A percentile compares a stretch with the other conserved stretches of the same genome.
Conservation (phyloP, 2,113 vertebrate species). For the Tupaia tana region DNA sequence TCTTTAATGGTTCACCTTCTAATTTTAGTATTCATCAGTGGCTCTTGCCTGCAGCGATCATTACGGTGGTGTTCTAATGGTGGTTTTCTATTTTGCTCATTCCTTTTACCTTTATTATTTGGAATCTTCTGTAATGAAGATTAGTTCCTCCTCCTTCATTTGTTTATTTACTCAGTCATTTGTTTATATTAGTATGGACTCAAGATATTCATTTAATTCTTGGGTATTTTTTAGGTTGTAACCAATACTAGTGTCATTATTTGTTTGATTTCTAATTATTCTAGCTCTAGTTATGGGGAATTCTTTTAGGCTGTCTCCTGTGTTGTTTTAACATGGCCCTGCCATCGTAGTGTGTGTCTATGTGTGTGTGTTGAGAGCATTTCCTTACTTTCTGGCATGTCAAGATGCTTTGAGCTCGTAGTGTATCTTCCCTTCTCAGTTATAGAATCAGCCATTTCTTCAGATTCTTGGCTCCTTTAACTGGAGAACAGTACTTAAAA, state of each 20-base stretch:
- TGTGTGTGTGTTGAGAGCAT: neutral
- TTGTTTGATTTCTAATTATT: neutral
- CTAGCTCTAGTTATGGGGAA: neutral
- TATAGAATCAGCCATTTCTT: neutral
- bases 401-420: neutral
- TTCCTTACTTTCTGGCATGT: neutral
- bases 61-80: neutral
- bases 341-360: neutral
- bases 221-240: neutral
- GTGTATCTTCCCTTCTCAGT: neutral
- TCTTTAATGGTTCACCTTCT: slow-evolving; percentile 35
- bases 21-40: slow-evolving; percentile 38
- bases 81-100: neutral
- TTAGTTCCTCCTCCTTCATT: neutral
- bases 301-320: neutral
- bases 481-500: slow-evolving; percentile 42
- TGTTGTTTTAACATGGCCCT: neutral
- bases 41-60: slow-evolving; percentile 22
- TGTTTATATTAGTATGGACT: neutral
- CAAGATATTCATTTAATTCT: neutral
- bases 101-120: slow-evolving; percentile 35
- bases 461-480: neutral
- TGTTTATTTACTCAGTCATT: slow-evolving; percentile 4
- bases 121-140: slow-evolving; percentile 32
- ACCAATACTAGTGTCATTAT: neutral